phyloP scores from a whole-genome alignment of 2,888 invertebrate genomes.

The Drosophila testacea region DNA sequence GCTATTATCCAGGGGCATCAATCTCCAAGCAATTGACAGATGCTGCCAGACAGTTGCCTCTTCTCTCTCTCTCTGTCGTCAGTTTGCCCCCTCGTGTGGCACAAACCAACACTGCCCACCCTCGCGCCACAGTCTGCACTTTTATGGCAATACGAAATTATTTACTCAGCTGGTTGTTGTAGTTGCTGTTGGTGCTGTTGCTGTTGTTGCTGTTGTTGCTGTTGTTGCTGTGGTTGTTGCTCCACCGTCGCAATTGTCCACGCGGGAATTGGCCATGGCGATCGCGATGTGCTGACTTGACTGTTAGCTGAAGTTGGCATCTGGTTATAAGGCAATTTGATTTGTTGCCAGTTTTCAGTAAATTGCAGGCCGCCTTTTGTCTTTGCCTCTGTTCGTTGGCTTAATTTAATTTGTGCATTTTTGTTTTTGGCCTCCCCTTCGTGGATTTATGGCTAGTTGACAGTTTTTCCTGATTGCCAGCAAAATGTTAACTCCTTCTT shows the following conservation, averaged over 20 bases:
- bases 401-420: slow-evolving; percentile 73
- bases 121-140: slow-evolving; percentile 49
- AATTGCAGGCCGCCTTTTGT: slow-evolving; percentile 72
- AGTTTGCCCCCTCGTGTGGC: not conserved
- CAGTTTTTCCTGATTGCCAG: slow-evolving; percentile 58
- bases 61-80: not conserved
- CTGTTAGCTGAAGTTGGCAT: slow-evolving; percentile 15
- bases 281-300: slow-evolving; percentile 41
- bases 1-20: slow-evolving; percentile 81
- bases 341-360: slow-evolving; percentile 69
- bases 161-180: slow-evolving; percentile 62
- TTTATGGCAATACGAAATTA: slow-evolving; percentile 78
- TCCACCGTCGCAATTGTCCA: slow-evolving; percentile 70
- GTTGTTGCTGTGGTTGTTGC: slow-evolving; percentile 15
- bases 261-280: slow-evolving; percentile 70
- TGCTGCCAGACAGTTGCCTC: slow-evolving; percentile 47
- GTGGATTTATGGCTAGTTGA: slow-evolving; percentile 73
- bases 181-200: slow-evolving; percentile 4
- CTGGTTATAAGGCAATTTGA: slow-evolving; percentile 75
- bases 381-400: slow-evolving; percentile 35
- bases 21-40: slow-evolving; percentile 76
- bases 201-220: slow-evolving; percentile 3
- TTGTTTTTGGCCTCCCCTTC: slow-evolving; percentile 41
- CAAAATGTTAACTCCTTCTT: slow-evolving; percentile 31
- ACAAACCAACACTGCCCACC: slow-evolving; percentile 25